Conservation (phyloP, 2,888 invertebrate genomes). For the Lithophane ornitopus region DNA sequence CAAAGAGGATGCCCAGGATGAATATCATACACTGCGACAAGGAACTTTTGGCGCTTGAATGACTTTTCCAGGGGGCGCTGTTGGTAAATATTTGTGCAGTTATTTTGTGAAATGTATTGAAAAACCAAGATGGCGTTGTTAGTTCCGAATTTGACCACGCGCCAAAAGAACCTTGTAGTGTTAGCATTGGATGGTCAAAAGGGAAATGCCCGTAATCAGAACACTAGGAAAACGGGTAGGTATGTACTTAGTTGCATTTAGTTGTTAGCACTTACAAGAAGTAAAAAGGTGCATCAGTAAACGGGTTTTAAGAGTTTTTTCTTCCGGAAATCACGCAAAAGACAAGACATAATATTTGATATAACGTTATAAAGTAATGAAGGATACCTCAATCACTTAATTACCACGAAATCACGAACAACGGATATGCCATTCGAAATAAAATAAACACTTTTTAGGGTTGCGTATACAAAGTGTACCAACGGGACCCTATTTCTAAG, state of each 20-base stretch:
- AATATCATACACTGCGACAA: not conserved
- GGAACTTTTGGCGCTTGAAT: not conserved
- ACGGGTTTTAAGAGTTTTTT: not conserved
- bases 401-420: not conserved
- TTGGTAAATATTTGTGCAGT: not conserved
- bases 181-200: no score
- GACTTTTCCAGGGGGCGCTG: not conserved
- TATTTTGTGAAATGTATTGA: not conserved
- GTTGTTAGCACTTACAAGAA: not conserved
- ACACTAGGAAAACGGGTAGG: no score
- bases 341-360: not conserved
- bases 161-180: no score
- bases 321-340: conserved; percentile 17
- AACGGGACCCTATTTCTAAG: no score
- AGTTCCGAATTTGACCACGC: no score
- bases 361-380: not conserved
- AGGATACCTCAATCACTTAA: not conserved
- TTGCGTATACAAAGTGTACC: no score
- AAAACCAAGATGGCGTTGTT: no score
- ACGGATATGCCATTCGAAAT: not conserved
- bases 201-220: no score
- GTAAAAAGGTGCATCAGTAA: not conserved
- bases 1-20: not conserved
- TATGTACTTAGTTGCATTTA: no score
- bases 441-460: not conserved